Percentiles rank a stretch among this genome's conserved stretches.
Conservation (phyloP, 2,113 vertebrate species). For the Tupaia tana region DNA sequence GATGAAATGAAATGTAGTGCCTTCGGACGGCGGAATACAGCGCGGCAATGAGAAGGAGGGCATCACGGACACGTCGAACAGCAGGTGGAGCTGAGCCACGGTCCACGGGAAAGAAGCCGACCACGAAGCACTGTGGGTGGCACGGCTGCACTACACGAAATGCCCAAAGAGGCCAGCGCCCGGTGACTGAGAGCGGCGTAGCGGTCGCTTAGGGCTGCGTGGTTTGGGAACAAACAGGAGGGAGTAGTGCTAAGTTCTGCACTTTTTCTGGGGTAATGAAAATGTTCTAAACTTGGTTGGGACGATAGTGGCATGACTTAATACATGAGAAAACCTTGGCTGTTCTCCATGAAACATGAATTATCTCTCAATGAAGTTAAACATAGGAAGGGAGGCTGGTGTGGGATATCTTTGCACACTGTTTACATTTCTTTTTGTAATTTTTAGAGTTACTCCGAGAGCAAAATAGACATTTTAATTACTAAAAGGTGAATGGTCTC, state of each 20-base stretch:
- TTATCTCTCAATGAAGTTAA: background rate
- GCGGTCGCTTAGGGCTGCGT: background rate
- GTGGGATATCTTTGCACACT: rapidly evolving
- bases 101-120: too few relatives aligned
- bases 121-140: rapidly evolving
- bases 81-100: too few relatives aligned
- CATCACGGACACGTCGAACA: too few relatives aligned
- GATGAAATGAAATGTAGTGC: background rate
- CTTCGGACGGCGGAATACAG: background rate
- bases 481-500: background rate
- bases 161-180: background rate
- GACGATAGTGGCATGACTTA: rapidly evolving
- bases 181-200: rapidly evolving
- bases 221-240: too few relatives aligned
- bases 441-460: background rate
- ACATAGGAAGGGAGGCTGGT: background rate
- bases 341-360: rapidly evolving
- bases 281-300: background rate
- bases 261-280: background rate
- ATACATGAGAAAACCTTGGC: background rate
- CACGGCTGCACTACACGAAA: rapidly evolving
- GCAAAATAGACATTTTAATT: background rate
- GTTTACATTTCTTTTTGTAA: background rate
- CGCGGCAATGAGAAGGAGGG: background rate
- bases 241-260: rapidly evolving